These are phyloP conservation scores for Rissa tridactyla DNA, from an alignment of 2,113 vertebrate genomes.

Conservation along the genomic window DNA sequence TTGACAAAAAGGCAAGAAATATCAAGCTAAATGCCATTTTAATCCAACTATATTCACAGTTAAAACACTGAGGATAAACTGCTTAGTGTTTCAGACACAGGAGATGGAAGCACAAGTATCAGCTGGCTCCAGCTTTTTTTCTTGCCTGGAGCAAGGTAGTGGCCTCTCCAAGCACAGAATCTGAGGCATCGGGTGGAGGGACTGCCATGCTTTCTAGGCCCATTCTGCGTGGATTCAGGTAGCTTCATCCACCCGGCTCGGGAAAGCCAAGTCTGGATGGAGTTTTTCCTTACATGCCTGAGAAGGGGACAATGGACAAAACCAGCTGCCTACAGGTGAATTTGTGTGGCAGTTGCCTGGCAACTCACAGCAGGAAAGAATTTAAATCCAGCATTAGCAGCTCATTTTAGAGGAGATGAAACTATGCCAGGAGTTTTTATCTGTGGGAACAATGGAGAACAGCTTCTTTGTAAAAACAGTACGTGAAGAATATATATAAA, in stretches of 20 bases:
- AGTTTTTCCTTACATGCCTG: neutral
- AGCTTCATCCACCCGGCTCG: fast-evolving
- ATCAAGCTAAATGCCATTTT: neutral
- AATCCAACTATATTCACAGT: neutral
- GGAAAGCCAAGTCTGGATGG: neutral
- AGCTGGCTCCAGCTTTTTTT: neutral
- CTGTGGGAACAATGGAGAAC: neutral
- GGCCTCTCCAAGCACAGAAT: neutral
- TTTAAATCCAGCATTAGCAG: neutral
- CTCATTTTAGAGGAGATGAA: neutral
- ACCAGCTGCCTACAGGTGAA: constrained; percentile 47
- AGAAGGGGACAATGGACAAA: neutral
- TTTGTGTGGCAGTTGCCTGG: constrained; percentile 53
- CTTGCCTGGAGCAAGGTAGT: neutral
- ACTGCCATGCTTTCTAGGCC: neutral
- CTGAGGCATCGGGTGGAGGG: fast-evolving
- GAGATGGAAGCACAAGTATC: neutral
- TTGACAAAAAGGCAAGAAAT: neutral
- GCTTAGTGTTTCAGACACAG: neutral
- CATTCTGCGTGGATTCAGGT: neutral
- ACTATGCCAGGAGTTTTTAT: neutral
- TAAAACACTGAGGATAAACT: neutral
- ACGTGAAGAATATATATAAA: neutral
- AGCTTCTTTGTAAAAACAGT: neutral
- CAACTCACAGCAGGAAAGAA: neutral